Percentiles rank a stretch among this genome's conserved stretches.
Evolutionary conservation across 2,888 invertebrate genomes (phyloP).

Genomic region (Acronicta aceris): DNA sequence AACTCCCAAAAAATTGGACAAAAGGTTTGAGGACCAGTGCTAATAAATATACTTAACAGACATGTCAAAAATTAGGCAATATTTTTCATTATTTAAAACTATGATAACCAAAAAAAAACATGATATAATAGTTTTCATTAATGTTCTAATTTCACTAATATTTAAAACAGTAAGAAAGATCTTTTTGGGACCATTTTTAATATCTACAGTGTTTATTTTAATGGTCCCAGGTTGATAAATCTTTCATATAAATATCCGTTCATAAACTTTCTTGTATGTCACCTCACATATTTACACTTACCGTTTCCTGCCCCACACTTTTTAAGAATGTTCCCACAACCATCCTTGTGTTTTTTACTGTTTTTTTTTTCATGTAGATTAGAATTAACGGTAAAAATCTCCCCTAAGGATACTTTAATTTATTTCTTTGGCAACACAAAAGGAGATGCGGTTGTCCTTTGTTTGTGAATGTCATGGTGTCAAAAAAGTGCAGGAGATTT

Average conservation of each 20-base stretch:
- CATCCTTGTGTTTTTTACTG: constrained; percentile 75
- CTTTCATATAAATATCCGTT: constrained; percentile 81
- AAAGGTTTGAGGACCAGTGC: too few species aligned
- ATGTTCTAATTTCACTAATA: background rate
- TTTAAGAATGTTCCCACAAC: constrained; percentile 85
- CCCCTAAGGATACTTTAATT: constrained; percentile 88
- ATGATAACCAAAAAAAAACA: too few species aligned
- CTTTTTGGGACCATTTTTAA: constrained; percentile 23
- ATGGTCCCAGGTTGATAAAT: constrained; percentile 68
- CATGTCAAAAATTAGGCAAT: too few species aligned
- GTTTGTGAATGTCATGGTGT: constrained; percentile 75
- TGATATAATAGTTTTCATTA: too few species aligned
- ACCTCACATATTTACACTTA: constrained; percentile 84
- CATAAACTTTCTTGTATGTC: constrained; percentile 78
- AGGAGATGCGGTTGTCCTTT: constrained; percentile 82
- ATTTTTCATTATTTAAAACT: too few species aligned
- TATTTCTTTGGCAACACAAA: constrained; percentile 83
- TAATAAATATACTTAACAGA: too few species aligned
- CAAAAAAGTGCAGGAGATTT: constrained; percentile 63
- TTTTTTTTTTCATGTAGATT: constrained; percentile 80
- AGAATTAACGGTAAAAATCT: constrained; percentile 87
- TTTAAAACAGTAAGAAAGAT: constrained; percentile 11
- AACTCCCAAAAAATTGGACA: too few species aligned
- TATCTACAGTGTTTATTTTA: constrained; percentile 19
- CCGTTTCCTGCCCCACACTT: constrained; percentile 80